phyloP scores from a whole-genome alignment of 2,797 vertebrate species.

The Pseudochaenichthys georgianus region DNA sequence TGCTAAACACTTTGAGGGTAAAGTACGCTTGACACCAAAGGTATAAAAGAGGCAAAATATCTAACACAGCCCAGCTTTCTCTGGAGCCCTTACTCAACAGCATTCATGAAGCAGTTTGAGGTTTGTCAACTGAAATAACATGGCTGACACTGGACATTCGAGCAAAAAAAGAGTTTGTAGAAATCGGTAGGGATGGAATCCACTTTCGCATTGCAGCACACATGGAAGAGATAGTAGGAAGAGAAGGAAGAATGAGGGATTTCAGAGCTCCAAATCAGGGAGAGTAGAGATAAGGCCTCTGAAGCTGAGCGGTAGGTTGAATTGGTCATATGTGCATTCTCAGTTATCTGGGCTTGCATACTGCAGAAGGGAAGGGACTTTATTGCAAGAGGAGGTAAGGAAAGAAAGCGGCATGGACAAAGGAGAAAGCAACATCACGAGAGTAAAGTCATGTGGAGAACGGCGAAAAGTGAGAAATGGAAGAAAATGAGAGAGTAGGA shows the following conservation, averaged over 20 bases:
- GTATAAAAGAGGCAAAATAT: neutral
- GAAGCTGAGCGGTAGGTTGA: slow-evolving; percentile 19
- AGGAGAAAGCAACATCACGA: slow-evolving; percentile 1
- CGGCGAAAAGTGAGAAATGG: slow-evolving; percentile 31
- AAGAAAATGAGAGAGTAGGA: slow-evolving; percentile 26
- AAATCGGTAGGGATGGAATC: neutral
- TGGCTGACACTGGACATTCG: neutral
- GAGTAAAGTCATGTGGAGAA: slow-evolving; percentile 25
- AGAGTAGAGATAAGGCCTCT: slow-evolving; percentile 36
- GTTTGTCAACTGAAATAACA: neutral
- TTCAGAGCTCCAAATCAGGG: slow-evolving; percentile 12
- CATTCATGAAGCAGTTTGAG: slow-evolving; percentile 9
- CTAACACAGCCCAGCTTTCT: neutral
- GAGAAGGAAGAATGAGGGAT: slow-evolving; percentile 7
- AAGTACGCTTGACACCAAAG: neutral
- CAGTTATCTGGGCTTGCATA: slow-evolving; percentile 15
- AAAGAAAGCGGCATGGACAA: neutral
- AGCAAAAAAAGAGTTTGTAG: neutral
- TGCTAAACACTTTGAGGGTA: slow-evolving; percentile 14
- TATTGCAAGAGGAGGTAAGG: neutral
- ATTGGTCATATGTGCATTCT: slow-evolving; percentile 25
- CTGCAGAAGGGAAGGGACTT: slow-evolving; percentile 13
- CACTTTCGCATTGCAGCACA: neutral
- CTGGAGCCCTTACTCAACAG: neutral
- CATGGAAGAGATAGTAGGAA: neutral